phyloP scores from a whole-genome alignment of 2,113 vertebrate species.

The Pygoscelis antarcticus region DNA sequence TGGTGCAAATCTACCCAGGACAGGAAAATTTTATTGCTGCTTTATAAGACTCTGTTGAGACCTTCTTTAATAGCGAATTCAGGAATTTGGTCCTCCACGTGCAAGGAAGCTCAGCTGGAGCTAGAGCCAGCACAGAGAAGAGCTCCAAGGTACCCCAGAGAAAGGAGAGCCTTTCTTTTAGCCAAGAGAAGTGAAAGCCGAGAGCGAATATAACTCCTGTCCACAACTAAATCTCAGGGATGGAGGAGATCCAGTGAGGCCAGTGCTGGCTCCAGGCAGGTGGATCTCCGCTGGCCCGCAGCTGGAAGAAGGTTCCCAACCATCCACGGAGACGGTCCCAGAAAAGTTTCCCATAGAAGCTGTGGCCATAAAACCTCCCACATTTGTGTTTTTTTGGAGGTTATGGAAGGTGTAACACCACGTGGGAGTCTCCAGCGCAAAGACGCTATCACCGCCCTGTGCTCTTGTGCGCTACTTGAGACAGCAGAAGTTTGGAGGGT shows the following conservation, averaged over 20 bases:
- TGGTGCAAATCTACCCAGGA: background rate
- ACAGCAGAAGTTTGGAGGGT: background rate
- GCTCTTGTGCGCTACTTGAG: background rate
- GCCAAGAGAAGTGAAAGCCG: background rate
- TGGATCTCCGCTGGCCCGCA: background rate
- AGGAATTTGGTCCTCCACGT: background rate
- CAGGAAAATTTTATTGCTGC: background rate
- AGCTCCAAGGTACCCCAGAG: background rate
- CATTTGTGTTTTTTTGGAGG: background rate
- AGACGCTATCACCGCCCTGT: background rate
- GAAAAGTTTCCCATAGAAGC: background rate
- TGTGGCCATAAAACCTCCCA: background rate
- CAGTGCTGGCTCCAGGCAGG: background rate
- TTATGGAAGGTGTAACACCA: background rate
- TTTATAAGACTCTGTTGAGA: background rate
- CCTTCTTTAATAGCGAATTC: background rate
- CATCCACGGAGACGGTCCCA: rapidly evolving
- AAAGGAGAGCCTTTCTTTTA: background rate
- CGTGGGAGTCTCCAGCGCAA: rapidly evolving
- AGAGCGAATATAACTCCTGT: background rate
- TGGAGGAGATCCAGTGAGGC: background rate
- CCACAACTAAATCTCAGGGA: background rate
- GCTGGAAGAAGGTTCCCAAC: background rate
- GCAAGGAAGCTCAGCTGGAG: background rate
- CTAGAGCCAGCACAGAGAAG: background rate